A percentile compares a stretch with the other conserved stretches of the same genome.
phyloP scores from a whole-genome alignment of 2,888 invertebrate species.

The Micoletzkya japonica region DNA sequence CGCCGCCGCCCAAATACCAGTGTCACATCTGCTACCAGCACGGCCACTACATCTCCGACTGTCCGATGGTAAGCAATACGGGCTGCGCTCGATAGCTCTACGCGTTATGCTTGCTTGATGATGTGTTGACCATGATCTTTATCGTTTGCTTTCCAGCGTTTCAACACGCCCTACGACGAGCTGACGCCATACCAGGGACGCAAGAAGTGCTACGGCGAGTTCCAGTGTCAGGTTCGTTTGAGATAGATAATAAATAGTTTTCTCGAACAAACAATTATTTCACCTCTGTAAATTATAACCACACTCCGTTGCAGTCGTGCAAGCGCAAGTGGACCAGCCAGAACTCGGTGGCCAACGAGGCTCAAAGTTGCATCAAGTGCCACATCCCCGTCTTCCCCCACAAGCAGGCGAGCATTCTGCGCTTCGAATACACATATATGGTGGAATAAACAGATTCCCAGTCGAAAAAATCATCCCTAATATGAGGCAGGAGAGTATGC shows the following conservation, averaged over 20 bases:
- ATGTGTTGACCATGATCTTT: neutral
- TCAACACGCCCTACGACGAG: conserved; percentile 62
- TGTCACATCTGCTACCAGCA: conserved; percentile 62
- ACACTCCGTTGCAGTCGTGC: conserved; percentile 32
- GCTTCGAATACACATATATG: too few relatives aligned
- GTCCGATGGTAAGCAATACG: conserved; percentile 47
- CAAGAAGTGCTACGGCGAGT: conserved; percentile 63
- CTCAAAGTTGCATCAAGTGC: conserved; percentile 63
- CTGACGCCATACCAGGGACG: conserved; percentile 63
- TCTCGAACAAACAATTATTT: neutral
- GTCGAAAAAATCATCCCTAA: neutral
- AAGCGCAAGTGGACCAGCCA: conserved; percentile 55
- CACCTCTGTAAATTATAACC: neutral
- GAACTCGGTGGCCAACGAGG: conserved; percentile 62
- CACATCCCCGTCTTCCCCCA: conserved; percentile 62
- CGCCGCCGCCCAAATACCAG: conserved; percentile 59
- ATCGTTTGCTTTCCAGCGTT: conserved; percentile 46
- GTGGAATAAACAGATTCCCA: neutral
- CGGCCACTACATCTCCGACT: conserved; percentile 62
- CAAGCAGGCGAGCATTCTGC: conserved; percentile 62
- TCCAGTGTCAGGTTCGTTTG: conserved; percentile 44
- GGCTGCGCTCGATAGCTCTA: neutral
- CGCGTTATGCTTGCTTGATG: neutral
- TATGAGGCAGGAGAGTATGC: too few relatives aligned
- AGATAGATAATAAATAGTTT: too few relatives aligned